Base-by-base conservation (phyloP, 2,797 vertebrate genomes). In the Acridotheres tristis region DNA sequence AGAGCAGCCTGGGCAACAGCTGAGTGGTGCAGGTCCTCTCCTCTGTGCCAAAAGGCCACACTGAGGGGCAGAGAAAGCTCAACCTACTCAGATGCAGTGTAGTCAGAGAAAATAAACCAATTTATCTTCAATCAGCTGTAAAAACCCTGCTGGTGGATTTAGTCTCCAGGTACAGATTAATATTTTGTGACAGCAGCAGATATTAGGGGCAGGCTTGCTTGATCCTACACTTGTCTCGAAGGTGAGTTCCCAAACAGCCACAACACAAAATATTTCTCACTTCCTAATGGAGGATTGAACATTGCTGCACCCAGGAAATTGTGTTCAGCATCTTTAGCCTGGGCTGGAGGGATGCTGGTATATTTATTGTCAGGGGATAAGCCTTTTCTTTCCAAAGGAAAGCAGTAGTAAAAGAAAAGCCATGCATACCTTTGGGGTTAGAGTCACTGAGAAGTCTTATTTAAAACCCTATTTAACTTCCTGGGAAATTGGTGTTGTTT, bases 41-140 rank as follows among this genome's bases (percentile, higher is more conserved):
- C 55, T 58, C 54, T 4, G 0, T 43, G 30, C 55, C 66, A 36
- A 58, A 30, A 87, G 45, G 40, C 34, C n/a, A 18, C 0, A 0
- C 34, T 13, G 10, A 66, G 20, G 38, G 38, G 38, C 51, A 83
- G 25, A 17, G 48, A 90, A 83, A 79, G 55, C 9, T 58, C 30
- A 65, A 57, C 26, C 27, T 45, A 11, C 69, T 81, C 50, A 50
- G 42, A 55, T 50, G 48, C 42, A 59, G 42, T n/a, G 29, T 2
- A 29, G 59, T 55, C 34, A 61, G 38, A 13, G 26, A 54, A 40
- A 67, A 76, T 2, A 83, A 67, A 75, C 5, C 25, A 72, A 61
- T 59, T 65, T 61, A 3, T 72, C 47, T 57, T 61, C 42, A 34
- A 29, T 32, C 4, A 4, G 8, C 42, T 71, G 30, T 20, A 59